phyloP scores from a whole-genome alignment of 2,113 vertebrate genomes.

The Psittacula cyanocephala region DNA sequence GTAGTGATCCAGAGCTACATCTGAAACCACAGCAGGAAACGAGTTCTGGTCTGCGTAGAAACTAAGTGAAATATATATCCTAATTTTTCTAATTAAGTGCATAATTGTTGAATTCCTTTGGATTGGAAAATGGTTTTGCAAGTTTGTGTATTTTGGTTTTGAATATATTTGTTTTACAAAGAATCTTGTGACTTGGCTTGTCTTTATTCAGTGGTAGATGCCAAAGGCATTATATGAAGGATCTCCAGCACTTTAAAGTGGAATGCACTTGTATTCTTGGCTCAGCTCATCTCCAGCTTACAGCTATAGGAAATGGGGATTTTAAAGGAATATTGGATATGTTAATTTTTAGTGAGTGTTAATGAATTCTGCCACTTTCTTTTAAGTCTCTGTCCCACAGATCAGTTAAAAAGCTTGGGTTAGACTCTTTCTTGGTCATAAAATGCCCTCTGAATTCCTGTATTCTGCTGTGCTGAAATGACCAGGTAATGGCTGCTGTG shows the following conservation, averaged over 20 bases:
- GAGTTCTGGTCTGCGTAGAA: neutral
- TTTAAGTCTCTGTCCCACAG: neutral
- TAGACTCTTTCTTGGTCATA: neutral
- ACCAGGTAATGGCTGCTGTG: neutral
- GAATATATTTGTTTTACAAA: neutral
- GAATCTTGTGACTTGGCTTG: neutral
- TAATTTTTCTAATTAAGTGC: conserved; percentile 41
- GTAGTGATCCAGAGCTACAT: neutral
- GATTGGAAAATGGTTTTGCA: neutral
- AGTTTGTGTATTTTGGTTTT: neutral
- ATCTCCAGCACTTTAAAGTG: neutral
- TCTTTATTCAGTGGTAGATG: neutral
- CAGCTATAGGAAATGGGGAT: neutral
- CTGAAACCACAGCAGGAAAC: conserved; percentile 9
- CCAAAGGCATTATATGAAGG: neutral
- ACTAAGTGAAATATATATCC: neutral
- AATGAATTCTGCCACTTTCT: neutral
- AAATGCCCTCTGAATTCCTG: neutral
- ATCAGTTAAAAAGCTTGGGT: neutral
- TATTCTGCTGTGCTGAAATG: neutral
- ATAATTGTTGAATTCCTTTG: neutral
- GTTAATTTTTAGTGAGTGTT: neutral
- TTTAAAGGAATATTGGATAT: neutral
- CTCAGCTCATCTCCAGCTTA: neutral
- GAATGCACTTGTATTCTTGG: neutral